phyloP scores from a whole-genome alignment of 2,888 invertebrate species.

The Heliconius sara region DNA sequence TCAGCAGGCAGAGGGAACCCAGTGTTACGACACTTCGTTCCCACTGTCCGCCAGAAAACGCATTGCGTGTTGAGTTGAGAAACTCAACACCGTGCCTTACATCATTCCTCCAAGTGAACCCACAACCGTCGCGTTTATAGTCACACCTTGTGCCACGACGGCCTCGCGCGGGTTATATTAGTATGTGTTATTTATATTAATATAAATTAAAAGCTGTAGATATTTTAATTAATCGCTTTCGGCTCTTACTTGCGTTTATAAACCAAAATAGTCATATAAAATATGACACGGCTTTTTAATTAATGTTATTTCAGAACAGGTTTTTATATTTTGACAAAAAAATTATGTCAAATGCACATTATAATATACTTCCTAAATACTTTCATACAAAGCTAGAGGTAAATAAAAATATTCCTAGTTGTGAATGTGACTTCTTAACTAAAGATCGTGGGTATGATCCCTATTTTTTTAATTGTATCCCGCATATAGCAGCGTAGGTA shows the following conservation, averaged over 20 bases:
- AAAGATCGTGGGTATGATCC: background rate
- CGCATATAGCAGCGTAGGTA: too few species aligned
- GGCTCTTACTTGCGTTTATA: background rate
- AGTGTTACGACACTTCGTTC: too few species aligned
- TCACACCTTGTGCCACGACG: too few species aligned
- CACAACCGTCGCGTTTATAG: too few species aligned
- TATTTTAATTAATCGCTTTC: constrained; percentile 2
- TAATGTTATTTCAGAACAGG: constrained; percentile 16
- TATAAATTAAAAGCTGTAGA: too few species aligned
- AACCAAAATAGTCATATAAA: constrained; percentile 3
- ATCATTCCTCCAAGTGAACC: too few species aligned
- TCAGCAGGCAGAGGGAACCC: too few species aligned
- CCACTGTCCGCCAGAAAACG: too few species aligned
- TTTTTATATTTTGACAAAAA: background rate
- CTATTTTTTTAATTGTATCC: background rate
- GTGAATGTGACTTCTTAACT: background rate
- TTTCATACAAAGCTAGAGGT: background rate
- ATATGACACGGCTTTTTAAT: constrained; percentile 17
- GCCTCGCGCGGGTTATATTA: too few species aligned
- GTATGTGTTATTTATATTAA: too few species aligned
- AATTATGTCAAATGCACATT: background rate
- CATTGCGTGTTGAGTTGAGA: too few species aligned
- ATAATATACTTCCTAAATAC: background rate
- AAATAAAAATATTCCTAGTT: background rate
- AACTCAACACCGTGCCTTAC: too few species aligned